Conservation (phyloP, 2,113 vertebrate species). For the Neomonachus schauinslandi region DNA sequence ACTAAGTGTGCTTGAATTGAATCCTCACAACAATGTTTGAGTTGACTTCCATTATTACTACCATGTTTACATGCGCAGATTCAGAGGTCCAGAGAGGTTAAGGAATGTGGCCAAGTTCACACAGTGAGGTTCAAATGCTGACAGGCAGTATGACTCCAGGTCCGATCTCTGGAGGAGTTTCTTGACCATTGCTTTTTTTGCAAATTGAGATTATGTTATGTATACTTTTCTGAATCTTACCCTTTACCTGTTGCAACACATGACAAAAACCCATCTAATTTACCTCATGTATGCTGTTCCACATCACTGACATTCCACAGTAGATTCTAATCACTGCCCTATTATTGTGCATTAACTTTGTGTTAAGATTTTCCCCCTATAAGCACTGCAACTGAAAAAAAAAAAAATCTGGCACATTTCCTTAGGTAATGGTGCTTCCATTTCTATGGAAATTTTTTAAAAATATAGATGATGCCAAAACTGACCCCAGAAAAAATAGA, state of each 20-base stretch:
- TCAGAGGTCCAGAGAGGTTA: too few species aligned
- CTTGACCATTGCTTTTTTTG: background rate
- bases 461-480: background rate
- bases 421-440: background rate
- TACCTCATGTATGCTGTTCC: fast-evolving
- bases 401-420: background rate
- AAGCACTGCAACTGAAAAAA: background rate
- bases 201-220: fast-evolving
- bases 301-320: too few species aligned
- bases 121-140: background rate
- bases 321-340: background rate
- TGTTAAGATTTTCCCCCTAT: background rate
- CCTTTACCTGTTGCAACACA: background rate
- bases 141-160: background rate
- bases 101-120: background rate
- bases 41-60: fast-evolving
- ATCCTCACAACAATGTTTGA: background rate
- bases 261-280: background rate
- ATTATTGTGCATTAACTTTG: background rate
- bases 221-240: background rate
- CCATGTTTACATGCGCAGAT: background rate
- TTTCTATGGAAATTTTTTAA: background rate
- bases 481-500: background rate
- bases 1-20: fast-evolving
- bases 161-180: too few species aligned